Conservation (phyloP, 2,113 vertebrate species). For the Paracanthobrama guichenoti region DNA sequence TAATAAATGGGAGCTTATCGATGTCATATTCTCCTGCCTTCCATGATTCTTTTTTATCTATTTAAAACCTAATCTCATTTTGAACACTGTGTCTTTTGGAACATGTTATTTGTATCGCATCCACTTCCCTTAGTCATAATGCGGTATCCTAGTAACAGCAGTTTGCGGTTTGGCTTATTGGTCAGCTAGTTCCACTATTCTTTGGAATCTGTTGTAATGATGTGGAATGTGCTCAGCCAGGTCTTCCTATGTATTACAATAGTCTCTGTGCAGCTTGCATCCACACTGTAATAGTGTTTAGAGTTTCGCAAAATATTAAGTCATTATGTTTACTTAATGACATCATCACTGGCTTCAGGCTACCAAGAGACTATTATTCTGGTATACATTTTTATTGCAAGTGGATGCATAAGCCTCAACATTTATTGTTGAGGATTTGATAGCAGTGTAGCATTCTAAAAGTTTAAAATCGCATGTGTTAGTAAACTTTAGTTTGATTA, state of each 20-base stretch:
- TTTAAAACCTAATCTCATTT: constrained; percentile 35
- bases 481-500: neutral
- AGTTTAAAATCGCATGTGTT: neutral
- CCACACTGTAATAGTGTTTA: neutral
- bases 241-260: neutral
- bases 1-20: constrained; percentile 4
- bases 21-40: neutral
- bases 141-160: constrained; percentile 28
- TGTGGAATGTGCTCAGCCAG: neutral
- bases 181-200: neutral
- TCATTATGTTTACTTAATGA: neutral
- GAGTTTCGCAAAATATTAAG: neutral
- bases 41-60: constrained; percentile 18
- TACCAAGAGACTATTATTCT: neutral
- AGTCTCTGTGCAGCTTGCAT: neutral
- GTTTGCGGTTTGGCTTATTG: neutral
- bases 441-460: neutral
- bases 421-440: neutral
- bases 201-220: neutral
- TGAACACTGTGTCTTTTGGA: constrained; percentile 25
- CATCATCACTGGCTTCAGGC: neutral
- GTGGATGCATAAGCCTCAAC: neutral
- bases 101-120: neutral
- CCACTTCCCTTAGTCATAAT: constrained; percentile 17
- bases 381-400: neutral